Base-by-base conservation (phyloP, 2,888 invertebrate species). In the Leucozona laternaria region DNA sequence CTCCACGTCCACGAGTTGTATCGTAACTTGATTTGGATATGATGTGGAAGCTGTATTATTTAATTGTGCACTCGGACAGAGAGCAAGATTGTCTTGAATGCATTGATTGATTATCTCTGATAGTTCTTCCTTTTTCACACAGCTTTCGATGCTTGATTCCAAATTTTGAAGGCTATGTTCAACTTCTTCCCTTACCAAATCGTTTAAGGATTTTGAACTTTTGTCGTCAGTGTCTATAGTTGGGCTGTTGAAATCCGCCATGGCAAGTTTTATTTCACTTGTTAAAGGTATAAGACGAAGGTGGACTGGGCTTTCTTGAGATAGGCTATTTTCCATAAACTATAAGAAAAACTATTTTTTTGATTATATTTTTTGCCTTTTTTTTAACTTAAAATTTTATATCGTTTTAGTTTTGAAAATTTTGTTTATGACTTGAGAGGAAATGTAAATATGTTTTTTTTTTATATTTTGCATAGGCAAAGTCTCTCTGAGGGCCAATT, bases 321-420 rank as follows among this genome's bases (percentile, higher is more conserved):
- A 66, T 48, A n/a, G 48, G 34, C 34, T 80, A n/a, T 55, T 85
- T 85, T 85, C 84, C 84, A 85, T 85, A 85, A 77, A 80, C 68
- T 25, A 53, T 25, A 50, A 20, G 48, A 71, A 22, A 10, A 37
- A 15, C 37, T 8, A 34, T 40, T 34, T 50, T 22, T 64, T 70
- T 15, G 13, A 15, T 4, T 64, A 5, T 64, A 37, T 3, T 0
- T 57, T 55, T 72, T 43, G 37, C 4, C 22, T 57, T 34, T 48
- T 40, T 45, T 28, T 37, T 31, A 4, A 80, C 77, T 68, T 11
- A 40, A 55, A 79, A 84, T 84, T 84, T 84, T 28, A 10, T 25
- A 3, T 34, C 55, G 43, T 28, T 62, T 62, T 25, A 45, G 1
- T 6, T 13, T 45, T 1, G 13, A 62, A 28, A 28, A 7, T 11